These are phyloP conservation scores for Oreotragus oreotragus DNA, from an alignment of 2,113 vertebrate species.

Conservation along the genomic window DNA sequence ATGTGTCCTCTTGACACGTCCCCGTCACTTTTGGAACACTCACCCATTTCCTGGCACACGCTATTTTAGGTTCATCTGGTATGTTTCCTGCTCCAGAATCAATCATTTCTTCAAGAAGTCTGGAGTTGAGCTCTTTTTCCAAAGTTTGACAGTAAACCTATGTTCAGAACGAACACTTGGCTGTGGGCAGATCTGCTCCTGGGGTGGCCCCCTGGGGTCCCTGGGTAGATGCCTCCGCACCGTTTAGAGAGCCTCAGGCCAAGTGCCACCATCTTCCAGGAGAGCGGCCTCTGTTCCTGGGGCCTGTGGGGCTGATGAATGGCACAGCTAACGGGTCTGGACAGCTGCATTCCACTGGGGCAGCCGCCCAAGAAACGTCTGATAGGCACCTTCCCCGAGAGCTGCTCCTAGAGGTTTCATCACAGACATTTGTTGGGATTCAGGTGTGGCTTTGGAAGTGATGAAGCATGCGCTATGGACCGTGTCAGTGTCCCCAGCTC, in stretches of 20 bases:
- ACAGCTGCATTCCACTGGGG: background rate
- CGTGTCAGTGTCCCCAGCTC: rapidly evolving
- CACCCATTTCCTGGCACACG: background rate
- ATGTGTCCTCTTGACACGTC: rapidly evolving
- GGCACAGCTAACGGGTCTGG: rapidly evolving
- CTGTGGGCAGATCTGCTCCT: background rate
- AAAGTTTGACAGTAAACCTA: background rate
- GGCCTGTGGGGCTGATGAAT: background rate
- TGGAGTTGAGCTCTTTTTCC: background rate
- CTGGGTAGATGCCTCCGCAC: rapidly evolving
- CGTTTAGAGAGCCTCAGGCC: background rate
- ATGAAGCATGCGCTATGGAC: rapidly evolving
- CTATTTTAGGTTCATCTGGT: background rate
- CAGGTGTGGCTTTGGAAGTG: background rate
- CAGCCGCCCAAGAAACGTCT: background rate
- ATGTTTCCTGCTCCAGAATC: background rate
- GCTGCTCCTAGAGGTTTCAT: background rate
- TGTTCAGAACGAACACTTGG: rapidly evolving
- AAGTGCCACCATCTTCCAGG: background rate
- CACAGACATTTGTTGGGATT: background rate
- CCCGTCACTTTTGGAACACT: rapidly evolving
- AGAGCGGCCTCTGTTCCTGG: background rate
- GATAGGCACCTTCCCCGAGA: background rate
- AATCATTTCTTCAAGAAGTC: background rate
- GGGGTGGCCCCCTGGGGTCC: too few species aligned